Evolutionary conservation across 2,888 invertebrate species (phyloP).

Genomic region (Drosophila subsilvestris): DNA sequence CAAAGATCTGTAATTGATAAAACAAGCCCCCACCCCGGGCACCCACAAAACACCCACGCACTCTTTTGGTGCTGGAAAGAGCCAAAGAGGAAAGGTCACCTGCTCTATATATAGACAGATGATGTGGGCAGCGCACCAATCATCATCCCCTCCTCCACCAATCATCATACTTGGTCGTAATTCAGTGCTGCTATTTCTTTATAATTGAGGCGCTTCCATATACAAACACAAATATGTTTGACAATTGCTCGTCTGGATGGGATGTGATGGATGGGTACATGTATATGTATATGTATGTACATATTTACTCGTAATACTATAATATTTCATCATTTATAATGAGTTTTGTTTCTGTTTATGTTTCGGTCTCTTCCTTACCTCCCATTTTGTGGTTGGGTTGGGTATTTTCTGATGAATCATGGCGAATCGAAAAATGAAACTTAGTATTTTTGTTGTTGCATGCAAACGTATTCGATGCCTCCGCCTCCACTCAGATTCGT

Average conservation of each 20-base stretch:
- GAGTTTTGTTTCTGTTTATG: constrained; percentile 26
- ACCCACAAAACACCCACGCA: constrained; percentile 24
- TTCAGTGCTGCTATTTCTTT: constrained; percentile 54
- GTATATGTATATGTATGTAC: too few species aligned
- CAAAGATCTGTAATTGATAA: constrained; percentile 42
- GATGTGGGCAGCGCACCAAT: constrained; percentile 49
- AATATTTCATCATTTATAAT: constrained; percentile 35
- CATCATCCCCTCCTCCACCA: constrained; percentile 31
- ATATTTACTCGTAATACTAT: constrained; percentile 17
- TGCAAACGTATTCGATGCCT: constrained; percentile 36
- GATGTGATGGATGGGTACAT: constrained; percentile 7
- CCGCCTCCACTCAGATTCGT: constrained; percentile 17
- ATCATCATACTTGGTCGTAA: constrained; percentile 49
- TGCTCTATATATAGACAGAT: constrained; percentile 58
- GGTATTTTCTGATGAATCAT: constrained; percentile 46
- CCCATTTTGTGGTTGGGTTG: constrained; percentile 3
- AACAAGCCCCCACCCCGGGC: constrained; percentile 16
- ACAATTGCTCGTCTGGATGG: constrained; percentile 43
- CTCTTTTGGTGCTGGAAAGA: constrained; percentile 21
- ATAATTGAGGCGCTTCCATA: constrained; percentile 58
- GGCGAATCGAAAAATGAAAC: constrained; percentile 19
- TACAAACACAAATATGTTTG: constrained; percentile 44
- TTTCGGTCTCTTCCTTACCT: not conserved
- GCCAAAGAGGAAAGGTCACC: constrained; percentile 44
- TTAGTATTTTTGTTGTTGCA: constrained; percentile 16